Conservation (phyloP, 2,888 invertebrate genomes). For the Stenotaenia linearis region DNA sequence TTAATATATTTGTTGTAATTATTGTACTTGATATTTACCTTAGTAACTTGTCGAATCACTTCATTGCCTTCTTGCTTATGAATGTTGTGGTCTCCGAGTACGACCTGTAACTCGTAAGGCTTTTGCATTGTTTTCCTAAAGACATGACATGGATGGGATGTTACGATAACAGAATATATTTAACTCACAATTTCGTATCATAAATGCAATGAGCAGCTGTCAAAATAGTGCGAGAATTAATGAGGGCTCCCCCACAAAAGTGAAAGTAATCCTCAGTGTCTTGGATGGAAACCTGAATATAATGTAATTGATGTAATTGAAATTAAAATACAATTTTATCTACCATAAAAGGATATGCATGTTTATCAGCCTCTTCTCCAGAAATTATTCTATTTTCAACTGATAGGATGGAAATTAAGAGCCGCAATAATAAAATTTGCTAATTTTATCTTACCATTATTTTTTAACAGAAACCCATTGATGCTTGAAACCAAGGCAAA, state of each 20-base stretch:
- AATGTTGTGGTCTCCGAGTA: not conserved
- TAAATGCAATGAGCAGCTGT: slow-evolving; percentile 3
- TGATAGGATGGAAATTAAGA: not conserved
- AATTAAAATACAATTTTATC: not conserved
- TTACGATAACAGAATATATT: not conserved
- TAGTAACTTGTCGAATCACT: not conserved
- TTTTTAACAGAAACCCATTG: not conserved
- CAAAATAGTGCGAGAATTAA: not conserved
- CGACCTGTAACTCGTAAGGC: not conserved
- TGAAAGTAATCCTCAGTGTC: not conserved
- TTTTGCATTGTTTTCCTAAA: not conserved
- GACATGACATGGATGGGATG: not conserved
- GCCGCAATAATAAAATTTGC: too few species aligned
- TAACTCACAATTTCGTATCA: not conserved
- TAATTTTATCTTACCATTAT: not conserved
- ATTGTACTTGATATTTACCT: not conserved
- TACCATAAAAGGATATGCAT: not conserved
- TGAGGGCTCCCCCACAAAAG: not conserved
- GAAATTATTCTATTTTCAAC: not conserved
- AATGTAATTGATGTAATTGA: too few species aligned
- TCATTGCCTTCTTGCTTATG: not conserved
- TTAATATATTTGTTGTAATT: not conserved
- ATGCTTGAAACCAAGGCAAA: not conserved
- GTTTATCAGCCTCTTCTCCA: not conserved
- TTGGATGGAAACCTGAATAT: not conserved